Evolutionary conservation across 2,888 invertebrate species (phyloP).

Genomic region (Sarcophaga caerulescens): DNA sequence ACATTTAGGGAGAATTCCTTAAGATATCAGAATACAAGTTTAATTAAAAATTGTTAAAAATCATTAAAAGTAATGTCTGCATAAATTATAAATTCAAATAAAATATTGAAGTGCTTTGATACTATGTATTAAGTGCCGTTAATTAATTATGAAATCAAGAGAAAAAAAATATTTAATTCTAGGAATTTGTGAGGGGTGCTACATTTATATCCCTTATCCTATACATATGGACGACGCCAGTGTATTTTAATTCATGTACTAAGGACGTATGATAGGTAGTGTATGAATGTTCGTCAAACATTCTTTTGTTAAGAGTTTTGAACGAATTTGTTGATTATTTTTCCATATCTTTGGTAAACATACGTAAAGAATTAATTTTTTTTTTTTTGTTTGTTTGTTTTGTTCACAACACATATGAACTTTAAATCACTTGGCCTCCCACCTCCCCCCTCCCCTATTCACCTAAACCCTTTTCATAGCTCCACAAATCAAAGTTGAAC

Average conservation of each 20-base stretch:
- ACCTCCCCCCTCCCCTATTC: neutral
- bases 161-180: no score
- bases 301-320: neutral
- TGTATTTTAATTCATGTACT: no score
- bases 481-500: neutral
- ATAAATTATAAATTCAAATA: no score
- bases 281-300: neutral
- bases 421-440: no score
- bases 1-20: conserved; percentile 74
- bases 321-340: conserved; percentile 28
- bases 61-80: neutral
- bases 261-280: no score
- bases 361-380: neutral
- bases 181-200: no score
- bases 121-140: no score
- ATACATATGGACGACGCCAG: no score
- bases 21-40: conserved; percentile 79
- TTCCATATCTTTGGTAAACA: conserved; percentile 57
- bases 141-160: no score
- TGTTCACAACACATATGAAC: neutral
- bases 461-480: neutral
- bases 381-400: neutral
- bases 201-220: no score
- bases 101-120: no score
- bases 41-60: conserved; percentile 69